A percentile compares a stretch with the other conserved stretches of the same genome.
These are phyloP conservation scores for Kryphioiulus occultus DNA, from an alignment of 2,888 invertebrate genomes.

Conservation along the genomic window DNA sequence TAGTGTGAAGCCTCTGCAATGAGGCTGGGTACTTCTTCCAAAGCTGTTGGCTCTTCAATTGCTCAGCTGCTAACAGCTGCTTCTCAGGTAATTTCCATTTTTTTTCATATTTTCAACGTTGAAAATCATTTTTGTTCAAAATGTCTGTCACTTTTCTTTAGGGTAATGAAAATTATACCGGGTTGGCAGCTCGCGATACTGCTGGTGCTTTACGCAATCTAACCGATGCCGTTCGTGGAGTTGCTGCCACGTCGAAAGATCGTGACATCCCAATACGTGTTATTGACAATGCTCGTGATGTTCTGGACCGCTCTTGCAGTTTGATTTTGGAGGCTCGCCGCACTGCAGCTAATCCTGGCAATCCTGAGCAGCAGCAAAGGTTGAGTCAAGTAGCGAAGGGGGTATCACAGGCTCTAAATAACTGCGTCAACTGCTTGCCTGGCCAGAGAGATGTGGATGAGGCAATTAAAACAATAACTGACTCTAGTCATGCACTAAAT, in stretches of 20 bases:
- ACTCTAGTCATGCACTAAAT: conserved; percentile 72
- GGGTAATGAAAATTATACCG: conserved; percentile 80
- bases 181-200: conserved; percentile 81
- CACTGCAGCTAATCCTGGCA: conserved; percentile 74
- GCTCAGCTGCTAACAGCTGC: conserved; percentile 87
- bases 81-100: conserved; percentile 66
- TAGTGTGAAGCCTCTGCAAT: conserved; percentile 69
- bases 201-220: conserved; percentile 78
- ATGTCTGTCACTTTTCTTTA: conserved; percentile 55
- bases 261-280: conserved; percentile 66
- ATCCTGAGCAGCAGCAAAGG: conserved; percentile 68
- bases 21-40: conserved; percentile 71
- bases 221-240: conserved; percentile 77
- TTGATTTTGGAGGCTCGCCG: conserved; percentile 83
- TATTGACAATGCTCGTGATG: conserved; percentile 74
- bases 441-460: conserved; percentile 94
- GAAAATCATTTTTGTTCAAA: background rate
- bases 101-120: conserved; percentile 1
- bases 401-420: conserved; percentile 73
- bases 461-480: conserved; percentile 81
- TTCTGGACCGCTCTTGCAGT: conserved; percentile 77
- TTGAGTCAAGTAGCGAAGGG: conserved; percentile 79
- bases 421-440: conserved; percentile 84
- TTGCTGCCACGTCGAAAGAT: conserved; percentile 75
- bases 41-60: conserved; percentile 81